Evolutionary conservation across 1,140 invertebrate species (phyloP), one percentile per base, ranked within the genome.

Genomic region (Drosophila bipectinata): DNA sequence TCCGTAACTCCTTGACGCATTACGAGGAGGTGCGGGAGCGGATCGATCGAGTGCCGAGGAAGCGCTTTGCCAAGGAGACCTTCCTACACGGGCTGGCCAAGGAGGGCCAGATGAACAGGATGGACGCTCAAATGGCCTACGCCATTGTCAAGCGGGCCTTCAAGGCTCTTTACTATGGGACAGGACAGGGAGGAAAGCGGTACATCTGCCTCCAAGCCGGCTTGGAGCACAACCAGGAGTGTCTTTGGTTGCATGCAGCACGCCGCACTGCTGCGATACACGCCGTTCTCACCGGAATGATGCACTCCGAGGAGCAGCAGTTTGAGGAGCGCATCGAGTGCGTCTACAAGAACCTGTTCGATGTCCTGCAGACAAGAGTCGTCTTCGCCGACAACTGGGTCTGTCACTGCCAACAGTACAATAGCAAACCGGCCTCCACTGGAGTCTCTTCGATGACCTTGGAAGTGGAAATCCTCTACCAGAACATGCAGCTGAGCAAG

Each of bases 61-160:
- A 91, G n/a, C 72, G 90, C 0, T 75, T 91, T 3, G 34, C 49
- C 48, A 91, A 89, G 52, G 90, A 90, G 41, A 82, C 79, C 54
- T 82, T 91, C 7, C 37, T 91, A 3, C 83, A 90, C 37, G 90
- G 79, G 30, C 18, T 90, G 41, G 66, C 78, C 8, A 34, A 62
- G 1, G 77, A 78, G 49, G 89, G 71, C 18, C 53, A 64, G 8
- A 84, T 91, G 87, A 61, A 51, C 4, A 78, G 87, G 7, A 79
- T 82, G 14, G 90, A 91, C 6, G 55, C 80, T 5, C 90, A 91
- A 7, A 41, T 91, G 41, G 74, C 88, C 1, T 91, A 79, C 41
- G 78, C 90, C 0, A 90, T 91, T 12, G 73, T 76, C 0, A 91
- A 91, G 28, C 54, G 87, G 1, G 90, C 79, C 12, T 91, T 91